Percentiles rank a stretch among this genome's conserved stretches.
phyloP scores from a whole-genome alignment of 1,140 invertebrate genomes.

The Ceratina australensis region DNA sequence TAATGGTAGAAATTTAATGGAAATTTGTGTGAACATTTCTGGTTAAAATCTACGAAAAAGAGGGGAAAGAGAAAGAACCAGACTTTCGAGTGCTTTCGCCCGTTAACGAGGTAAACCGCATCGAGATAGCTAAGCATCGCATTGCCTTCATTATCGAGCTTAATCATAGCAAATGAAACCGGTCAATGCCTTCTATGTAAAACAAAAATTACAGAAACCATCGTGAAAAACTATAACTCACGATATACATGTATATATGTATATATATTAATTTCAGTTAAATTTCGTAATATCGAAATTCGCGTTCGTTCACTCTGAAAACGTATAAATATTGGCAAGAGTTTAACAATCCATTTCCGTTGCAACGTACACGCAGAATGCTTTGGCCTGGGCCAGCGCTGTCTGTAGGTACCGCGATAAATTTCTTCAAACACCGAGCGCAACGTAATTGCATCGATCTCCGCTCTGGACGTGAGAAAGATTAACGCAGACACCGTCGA shows the following conservation, averaged over 20 bases:
- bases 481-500: background rate
- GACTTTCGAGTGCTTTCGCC: slow-evolving; percentile 3
- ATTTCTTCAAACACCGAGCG: background rate
- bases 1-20: slow-evolving; percentile 48
- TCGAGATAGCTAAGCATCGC: background rate
- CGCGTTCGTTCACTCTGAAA: too few species aligned
- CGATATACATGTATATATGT: too few species aligned
- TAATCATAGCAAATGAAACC: background rate
- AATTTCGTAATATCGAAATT: too few species aligned
- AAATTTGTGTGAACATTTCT: slow-evolving; percentile 27
- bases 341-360: too few species aligned
- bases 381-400: background rate
- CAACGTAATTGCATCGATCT: background rate
- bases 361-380: too few species aligned
- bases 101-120: slow-evolving; percentile 8
- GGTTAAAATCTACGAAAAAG: background rate
- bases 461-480: background rate
- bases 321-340: too few species aligned
- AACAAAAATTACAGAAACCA: background rate
- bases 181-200: background rate
- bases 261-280: too few species aligned
- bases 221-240: background rate
- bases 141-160: background rate
- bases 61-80: background rate
- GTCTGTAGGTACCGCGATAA: background rate